Base-by-base conservation (phyloP, 2,888 invertebrate species). In the Dendrolimus pini region DNA sequence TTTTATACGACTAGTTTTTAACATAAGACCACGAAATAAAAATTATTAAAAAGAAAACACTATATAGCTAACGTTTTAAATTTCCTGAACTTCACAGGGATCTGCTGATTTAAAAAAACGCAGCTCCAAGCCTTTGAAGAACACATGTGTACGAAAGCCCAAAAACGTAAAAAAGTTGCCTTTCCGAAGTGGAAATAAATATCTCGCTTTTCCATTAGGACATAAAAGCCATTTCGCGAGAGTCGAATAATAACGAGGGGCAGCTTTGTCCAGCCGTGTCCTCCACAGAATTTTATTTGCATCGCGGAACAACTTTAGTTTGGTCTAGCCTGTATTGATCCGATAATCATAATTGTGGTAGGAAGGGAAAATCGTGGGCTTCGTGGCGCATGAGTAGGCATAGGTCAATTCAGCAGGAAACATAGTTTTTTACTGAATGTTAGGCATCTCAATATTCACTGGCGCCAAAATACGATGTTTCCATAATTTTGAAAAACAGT, bases 171-270 rank as follows among this genome's bases (percentile, higher is more conserved):
- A 47, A 30, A 47, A 47, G 9, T 47, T 47, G 47, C 47, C 47
- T 47, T 47, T 47, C 47, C 47, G 47, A 47, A 47, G 47, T 47
- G 47, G 82, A 84, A 87, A 88, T 87, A 87, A 85, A 88, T 85
- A 86, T 84, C 82, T 83, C 82, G 82, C 83, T 85, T 85, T 87
- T 87, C 88, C 88, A 89, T 88, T 89, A 88, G 83, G 83, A 79
- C 81, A 88, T 88, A 86, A 89, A 89, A 89, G 86, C 85, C 83
- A 88, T 89, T 86, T 81, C 79, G 82, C 88, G 86, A 87, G 88
- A 84, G 83, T 77, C 82, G 89, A 89, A 89, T 89, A 90, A 88
- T 85, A 89, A 89, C 82, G 86, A 88, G 85, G 88, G 85, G 77
- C 84, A 85, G 82, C 80, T 79, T 74, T 85, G 88, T 86, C 87